Percentiles rank a stretch among this genome's conserved stretches.
Evolutionary conservation across 2,888 invertebrate species (phyloP).

Genomic region (Ennomos erosarius): DNA sequence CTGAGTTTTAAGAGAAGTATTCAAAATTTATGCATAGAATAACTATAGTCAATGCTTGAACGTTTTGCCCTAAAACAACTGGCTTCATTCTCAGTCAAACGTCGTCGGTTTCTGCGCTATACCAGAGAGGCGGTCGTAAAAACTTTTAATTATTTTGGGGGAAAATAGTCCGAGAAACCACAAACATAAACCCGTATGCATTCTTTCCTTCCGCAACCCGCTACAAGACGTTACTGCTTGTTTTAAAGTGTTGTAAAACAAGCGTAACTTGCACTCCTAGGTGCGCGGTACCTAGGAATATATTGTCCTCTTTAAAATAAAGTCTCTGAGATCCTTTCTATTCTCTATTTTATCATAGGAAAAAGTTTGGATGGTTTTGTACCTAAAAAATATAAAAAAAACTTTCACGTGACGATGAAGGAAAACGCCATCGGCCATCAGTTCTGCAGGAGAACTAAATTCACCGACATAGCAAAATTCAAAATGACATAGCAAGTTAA

Average conservation of each 20-base stretch:
- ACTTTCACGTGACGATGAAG: no score
- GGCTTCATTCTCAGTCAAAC: constrained; percentile 53
- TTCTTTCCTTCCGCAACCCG: constrained; percentile 69
- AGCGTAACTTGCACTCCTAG: constrained; percentile 62
- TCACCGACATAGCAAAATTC: no score
- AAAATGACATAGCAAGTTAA: no score
- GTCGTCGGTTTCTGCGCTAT: constrained; percentile 63
- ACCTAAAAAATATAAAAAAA: no score
- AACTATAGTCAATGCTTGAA: no score
- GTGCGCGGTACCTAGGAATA: constrained; percentile 51
- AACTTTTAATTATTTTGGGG: constrained; percentile 81
- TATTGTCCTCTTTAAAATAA: constrained; percentile 64
- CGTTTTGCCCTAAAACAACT: constrained; percentile 16
- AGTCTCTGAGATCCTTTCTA: constrained; percentile 50
- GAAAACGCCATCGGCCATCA: no score
- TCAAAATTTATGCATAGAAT: no score
- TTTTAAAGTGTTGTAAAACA: constrained; percentile 84
- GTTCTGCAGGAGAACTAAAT: no score
- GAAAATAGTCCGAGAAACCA: constrained; percentile 70
- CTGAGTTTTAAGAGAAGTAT: no score
- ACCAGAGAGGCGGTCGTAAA: constrained; percentile 71
- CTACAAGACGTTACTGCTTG: constrained; percentile 74
- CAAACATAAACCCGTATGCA: constrained; percentile 74
- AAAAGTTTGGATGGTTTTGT: constrained; percentile 8
- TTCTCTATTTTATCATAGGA: constrained; percentile 48